phyloP scores from a whole-genome alignment of 2,888 invertebrate genomes.

The Pristionchus arcanus region DNA sequence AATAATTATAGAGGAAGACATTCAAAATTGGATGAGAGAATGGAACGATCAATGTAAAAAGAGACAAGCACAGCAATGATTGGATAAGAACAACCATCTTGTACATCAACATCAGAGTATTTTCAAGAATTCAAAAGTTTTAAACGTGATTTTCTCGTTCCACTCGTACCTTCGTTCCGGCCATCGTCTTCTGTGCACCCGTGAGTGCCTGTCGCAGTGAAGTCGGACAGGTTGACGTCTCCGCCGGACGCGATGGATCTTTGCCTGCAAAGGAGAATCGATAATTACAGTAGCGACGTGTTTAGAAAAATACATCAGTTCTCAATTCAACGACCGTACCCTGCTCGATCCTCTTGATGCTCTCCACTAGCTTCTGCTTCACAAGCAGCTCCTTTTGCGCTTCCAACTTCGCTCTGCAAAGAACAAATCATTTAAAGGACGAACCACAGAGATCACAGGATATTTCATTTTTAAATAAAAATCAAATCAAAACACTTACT shows the following conservation, averaged over 20 bases:
- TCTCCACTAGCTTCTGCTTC: constrained; percentile 78
- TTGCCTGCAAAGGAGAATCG: constrained; percentile 11
- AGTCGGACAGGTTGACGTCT: constrained; percentile 54
- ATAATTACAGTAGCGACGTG: background rate
- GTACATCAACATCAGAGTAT: background rate
- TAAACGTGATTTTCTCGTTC: background rate
- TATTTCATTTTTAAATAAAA: background rate
- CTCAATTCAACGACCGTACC: constrained; percentile 60
- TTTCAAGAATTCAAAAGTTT: background rate
- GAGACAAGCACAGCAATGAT: background rate
- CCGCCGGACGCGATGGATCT: constrained; percentile 53
- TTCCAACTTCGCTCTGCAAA: constrained; percentile 70
- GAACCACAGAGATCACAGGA: constrained; percentile 59
- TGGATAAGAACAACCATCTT: background rate
- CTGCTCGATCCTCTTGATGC: constrained; percentile 79
- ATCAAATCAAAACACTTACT: background rate
- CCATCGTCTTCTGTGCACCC: constrained; percentile 63
- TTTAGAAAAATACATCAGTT: background rate
- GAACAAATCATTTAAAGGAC: background rate
- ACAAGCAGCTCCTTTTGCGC: constrained; percentile 76
- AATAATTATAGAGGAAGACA: background rate
- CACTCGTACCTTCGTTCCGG: constrained; percentile 54
- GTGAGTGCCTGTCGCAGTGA: constrained; percentile 67
- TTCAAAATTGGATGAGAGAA: background rate
- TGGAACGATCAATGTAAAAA: background rate